Conservation (phyloP, 2,113 vertebrate species). For the pig (Sus scrofa) region DNA sequence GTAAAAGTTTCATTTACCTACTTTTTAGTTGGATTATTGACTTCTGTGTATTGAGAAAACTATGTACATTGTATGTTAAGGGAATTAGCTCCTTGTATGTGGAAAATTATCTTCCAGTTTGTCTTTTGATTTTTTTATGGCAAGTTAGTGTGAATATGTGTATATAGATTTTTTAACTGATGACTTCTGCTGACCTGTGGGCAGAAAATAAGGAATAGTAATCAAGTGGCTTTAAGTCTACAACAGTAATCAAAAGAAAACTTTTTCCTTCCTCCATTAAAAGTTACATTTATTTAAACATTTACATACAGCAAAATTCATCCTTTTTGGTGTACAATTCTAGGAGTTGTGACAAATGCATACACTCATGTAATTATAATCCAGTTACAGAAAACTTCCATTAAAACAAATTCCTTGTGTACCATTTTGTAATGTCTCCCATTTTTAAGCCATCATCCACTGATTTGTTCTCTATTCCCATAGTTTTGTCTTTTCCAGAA, state of each 20-base stretch:
- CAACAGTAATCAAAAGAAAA: slow-evolving; percentile 50
- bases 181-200: slow-evolving; percentile 31
- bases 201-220: slow-evolving; percentile 45
- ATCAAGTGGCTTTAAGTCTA: slow-evolving; percentile 47
- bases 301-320: slow-evolving; percentile 62
- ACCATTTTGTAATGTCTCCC: slow-evolving; percentile 25
- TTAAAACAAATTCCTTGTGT: slow-evolving; percentile 48
- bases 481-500: slow-evolving; percentile 49
- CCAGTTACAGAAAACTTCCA: slow-evolving; percentile 59
- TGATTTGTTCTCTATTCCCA: background rate
- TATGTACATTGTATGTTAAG: background rate
- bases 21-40: slow-evolving; percentile 29
- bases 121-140: background rate
- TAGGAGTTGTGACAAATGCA: slow-evolving; percentile 67
- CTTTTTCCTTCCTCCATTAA: slow-evolving; percentile 47
- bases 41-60: slow-evolving; percentile 46
- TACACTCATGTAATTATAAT: slow-evolving; percentile 54
- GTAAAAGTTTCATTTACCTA: background rate
- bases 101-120: slow-evolving; percentile 43
- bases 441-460: slow-evolving; percentile 27
- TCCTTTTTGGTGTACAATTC: slow-evolving; percentile 53
- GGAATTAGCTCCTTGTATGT: slow-evolving; percentile 4
- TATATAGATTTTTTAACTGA: slow-evolving; percentile 29
- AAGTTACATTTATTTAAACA: slow-evolving; percentile 76
- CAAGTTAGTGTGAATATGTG: background rate